Percentiles rank a stretch among this genome's conserved stretches.
These are phyloP conservation scores for Rachycentron canadum DNA, from an alignment of 2,797 vertebrate genomes.

Conservation along the genomic window DNA sequence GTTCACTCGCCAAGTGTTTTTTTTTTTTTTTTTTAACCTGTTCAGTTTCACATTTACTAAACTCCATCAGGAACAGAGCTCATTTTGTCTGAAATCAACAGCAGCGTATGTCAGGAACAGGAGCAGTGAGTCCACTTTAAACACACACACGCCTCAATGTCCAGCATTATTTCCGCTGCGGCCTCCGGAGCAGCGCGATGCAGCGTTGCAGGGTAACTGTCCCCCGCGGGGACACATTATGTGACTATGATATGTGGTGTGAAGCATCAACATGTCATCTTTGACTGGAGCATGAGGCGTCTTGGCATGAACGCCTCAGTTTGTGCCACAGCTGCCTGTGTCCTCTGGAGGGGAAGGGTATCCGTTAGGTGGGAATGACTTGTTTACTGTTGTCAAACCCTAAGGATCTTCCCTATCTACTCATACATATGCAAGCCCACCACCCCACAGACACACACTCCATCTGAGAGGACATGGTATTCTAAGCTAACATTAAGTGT, in stretches of 20 bases:
- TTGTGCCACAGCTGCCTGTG: constrained; percentile 70
- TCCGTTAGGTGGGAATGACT: constrained; percentile 62
- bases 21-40: neutral
- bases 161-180: constrained; percentile 42
- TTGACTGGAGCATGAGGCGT: constrained; percentile 66
- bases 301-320: constrained; percentile 63
- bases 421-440: constrained; percentile 55
- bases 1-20: neutral
- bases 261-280: constrained; percentile 73
- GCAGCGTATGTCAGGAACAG: constrained; percentile 42
- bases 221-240: constrained; percentile 71
- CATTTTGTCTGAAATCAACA: constrained; percentile 38
- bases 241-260: constrained; percentile 78
- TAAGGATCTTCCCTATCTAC: constrained; percentile 28
- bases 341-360: constrained; percentile 53
- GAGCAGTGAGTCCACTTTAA: constrained; percentile 11
- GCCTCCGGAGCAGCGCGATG: constrained; percentile 36
- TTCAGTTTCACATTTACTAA: constrained; percentile 20
- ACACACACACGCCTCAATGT: constrained; percentile 17
- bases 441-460: neutral
- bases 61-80: constrained; percentile 8
- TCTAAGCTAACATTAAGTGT: neutral
- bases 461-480: constrained; percentile 22
- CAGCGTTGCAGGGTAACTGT: constrained; percentile 59
- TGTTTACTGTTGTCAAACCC: constrained; percentile 65